Percentiles rank a stretch among this genome's conserved stretches.
Evolutionary conservation across 2,888 invertebrate genomes (phyloP).

Genomic region (Drosophila flavopinicola): DNA sequence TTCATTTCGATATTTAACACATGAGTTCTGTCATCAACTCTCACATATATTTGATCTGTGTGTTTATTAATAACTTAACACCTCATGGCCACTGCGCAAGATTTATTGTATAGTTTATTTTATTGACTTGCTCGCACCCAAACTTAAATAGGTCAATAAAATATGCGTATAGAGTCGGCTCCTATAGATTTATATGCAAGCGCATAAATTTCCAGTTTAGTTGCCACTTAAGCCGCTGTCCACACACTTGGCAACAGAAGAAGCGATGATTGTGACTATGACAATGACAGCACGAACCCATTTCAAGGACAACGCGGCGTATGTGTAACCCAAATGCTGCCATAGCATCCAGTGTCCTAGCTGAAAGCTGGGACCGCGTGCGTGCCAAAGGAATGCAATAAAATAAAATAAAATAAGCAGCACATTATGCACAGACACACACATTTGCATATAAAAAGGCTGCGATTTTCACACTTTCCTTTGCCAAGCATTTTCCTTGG

Average conservation of each 20-base stretch:
- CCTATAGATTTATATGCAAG: slow-evolving; percentile 51
- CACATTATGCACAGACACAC: slow-evolving; percentile 61
- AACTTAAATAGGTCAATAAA: slow-evolving; percentile 35
- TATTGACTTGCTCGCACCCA: slow-evolving; percentile 27
- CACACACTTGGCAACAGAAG: slow-evolving; percentile 48
- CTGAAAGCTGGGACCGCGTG: slow-evolving; percentile 27
- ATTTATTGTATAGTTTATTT: slow-evolving; percentile 32
- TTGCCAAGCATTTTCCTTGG: neutral
- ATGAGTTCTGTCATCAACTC: slow-evolving; percentile 1
- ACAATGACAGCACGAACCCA: slow-evolving; percentile 34
- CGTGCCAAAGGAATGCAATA: slow-evolving; percentile 65
- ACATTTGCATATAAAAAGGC: slow-evolving; percentile 55
- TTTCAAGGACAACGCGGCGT: slow-evolving; percentile 57
- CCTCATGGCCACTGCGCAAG: neutral
- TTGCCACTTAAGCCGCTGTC: slow-evolving; percentile 56
- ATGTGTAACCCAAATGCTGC: slow-evolving; percentile 30
- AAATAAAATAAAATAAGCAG: slow-evolving; percentile 60
- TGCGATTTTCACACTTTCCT: slow-evolving; percentile 18
- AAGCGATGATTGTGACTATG: slow-evolving; percentile 10
- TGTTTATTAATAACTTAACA: slow-evolving; percentile 14
- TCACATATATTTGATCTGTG: neutral
- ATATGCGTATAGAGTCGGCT: slow-evolving; percentile 19
- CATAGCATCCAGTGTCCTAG: slow-evolving; percentile 7
- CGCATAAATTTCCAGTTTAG: slow-evolving; percentile 55
- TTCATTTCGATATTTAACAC: neutral